Base-by-base conservation (phyloP, 2,113 vertebrate species). In the Rutilus rutilus region DNA sequence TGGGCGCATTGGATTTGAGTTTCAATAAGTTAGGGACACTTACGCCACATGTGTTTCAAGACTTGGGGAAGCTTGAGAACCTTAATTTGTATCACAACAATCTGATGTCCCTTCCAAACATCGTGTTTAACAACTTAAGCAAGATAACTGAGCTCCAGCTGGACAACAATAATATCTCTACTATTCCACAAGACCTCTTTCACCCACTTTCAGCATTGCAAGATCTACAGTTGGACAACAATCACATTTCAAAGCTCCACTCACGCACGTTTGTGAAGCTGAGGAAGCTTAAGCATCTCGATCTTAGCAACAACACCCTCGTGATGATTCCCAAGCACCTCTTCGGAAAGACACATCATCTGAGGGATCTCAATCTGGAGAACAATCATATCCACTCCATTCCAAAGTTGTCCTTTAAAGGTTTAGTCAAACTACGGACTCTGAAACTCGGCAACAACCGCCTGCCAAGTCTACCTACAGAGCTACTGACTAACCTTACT, bases 21-120 rank as follows among this genome's bases (percentile, higher is more conserved):
- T 52, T 19, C 50, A 95, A 95, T 85, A 75, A 86, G 15, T 75
- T 95, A 21, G 42, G 79, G 3, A 85, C 78, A 42, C 90, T 95
- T 19, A 86, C 90, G 6, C 62, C 83, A 4, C 12, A 64, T 0
- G 64, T 87, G 30, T 93, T 95, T 54, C 39, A 50, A 2, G 78
- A 86, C 25, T 73, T 93, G 33, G 62, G 42, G 14, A 88, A 64
- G 19, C 91, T 95, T 0, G 4, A 76, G 3, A 19, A 27, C 0
- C 90, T 95, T n/a, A 91, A 93, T 82, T 52, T 94, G 30, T 93
- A 91, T 86, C 85, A 64, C 30, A 95, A 93, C 80, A 33, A 19
- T 10, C 85, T 95, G 64, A 81, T 12, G 4, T 86, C 65, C 23
- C 88, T 95, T 62, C 87, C 91, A 0, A 57, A 1, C 0, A 78